phyloP scores from a whole-genome alignment of 2,888 invertebrate genomes.

The Thecocarcelia acutangulata region DNA sequence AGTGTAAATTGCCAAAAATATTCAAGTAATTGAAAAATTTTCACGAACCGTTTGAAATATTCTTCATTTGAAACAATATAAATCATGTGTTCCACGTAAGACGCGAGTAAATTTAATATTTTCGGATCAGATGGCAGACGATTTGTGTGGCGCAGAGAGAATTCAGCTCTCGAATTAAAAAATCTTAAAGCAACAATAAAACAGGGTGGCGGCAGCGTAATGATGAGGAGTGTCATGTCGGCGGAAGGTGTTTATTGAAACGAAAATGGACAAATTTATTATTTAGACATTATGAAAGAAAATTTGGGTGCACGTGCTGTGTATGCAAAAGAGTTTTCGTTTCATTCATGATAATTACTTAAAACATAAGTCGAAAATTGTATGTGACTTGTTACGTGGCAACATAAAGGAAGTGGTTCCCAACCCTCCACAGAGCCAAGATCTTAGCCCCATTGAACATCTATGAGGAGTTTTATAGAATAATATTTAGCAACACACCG shows the following conservation, averaged over 20 bases:
- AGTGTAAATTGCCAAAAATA: conserved; percentile 8
- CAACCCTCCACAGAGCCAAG: too few species aligned
- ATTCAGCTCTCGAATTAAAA: background rate
- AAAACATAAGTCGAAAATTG: conserved; percentile 40
- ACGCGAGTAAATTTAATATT: background rate
- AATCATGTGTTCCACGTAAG: conserved; percentile 5
- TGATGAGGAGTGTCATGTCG: too few species aligned
- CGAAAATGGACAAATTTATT: too few species aligned
- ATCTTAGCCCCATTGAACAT: too few species aligned
- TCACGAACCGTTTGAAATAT: conserved; percentile 20
- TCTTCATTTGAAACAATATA: conserved; percentile 20
- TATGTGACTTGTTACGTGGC: conserved; percentile 51
- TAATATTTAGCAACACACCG: too few species aligned
- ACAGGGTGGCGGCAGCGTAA: background rate
- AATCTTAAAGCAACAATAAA: background rate
- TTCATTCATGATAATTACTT: conserved; percentile 16
- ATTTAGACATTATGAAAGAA: too few species aligned
- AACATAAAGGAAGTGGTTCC: conserved; percentile 41
- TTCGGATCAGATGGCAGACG: conserved; percentile 28
- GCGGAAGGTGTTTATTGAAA: too few species aligned
- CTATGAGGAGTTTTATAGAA: too few species aligned
- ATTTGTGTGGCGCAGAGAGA: conserved; percentile 1
- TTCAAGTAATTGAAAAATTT: conserved; percentile 30
- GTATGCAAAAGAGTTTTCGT: conserved; percentile 21
- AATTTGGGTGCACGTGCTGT: too few species aligned